These are phyloP conservation scores for Drosophila suzukii DNA, from an alignment of 1,140 invertebrate species.

Conservation along the genomic window DNA sequence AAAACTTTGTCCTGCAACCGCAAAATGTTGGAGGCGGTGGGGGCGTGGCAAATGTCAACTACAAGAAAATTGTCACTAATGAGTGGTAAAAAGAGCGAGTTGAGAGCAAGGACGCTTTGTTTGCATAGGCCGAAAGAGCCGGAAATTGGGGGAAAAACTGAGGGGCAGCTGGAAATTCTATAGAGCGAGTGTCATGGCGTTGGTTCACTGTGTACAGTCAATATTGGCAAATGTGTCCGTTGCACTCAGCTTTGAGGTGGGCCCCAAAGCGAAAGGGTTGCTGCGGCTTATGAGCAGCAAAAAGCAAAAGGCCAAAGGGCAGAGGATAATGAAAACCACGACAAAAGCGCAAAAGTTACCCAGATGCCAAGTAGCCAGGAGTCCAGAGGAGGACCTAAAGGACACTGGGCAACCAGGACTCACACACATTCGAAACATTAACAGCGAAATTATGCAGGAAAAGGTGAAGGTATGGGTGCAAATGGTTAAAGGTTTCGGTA, in stretches of 20 bases:
- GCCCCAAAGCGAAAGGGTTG: slow-evolving; percentile 8
- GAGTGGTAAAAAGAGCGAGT: slow-evolving; percentile 78
- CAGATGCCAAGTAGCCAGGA: slow-evolving; percentile 37
- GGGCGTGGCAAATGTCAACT: slow-evolving; percentile 76
- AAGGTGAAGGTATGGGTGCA: neutral
- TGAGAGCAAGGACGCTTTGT: slow-evolving; percentile 46
- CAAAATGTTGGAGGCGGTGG: slow-evolving; percentile 10
- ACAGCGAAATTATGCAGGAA: slow-evolving; percentile 38
- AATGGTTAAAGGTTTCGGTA: neutral
- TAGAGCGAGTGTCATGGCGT: slow-evolving; percentile 8
- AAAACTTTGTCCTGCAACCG: slow-evolving; percentile 68
- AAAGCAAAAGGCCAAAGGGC: slow-evolving; percentile 63
- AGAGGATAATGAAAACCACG: slow-evolving; percentile 76
- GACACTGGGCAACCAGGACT: slow-evolving; percentile 12
- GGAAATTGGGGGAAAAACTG: slow-evolving; percentile 33
- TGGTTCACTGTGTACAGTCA: slow-evolving; percentile 57
- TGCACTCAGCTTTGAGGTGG: slow-evolving; percentile 52
- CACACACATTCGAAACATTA: slow-evolving; percentile 17
- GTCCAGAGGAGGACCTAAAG: slow-evolving; percentile 33
- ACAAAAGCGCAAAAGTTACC: slow-evolving; percentile 75
- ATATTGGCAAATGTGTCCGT: slow-evolving; percentile 79
- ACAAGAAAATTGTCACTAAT: slow-evolving; percentile 83
- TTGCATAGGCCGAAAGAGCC: slow-evolving; percentile 57
- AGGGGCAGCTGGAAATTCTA: slow-evolving; percentile 15
- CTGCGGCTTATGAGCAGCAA: slow-evolving; percentile 65